Evolutionary conservation across 2,888 invertebrate genomes (phyloP).

Genomic region (Dolomedes plantarius): DNA sequence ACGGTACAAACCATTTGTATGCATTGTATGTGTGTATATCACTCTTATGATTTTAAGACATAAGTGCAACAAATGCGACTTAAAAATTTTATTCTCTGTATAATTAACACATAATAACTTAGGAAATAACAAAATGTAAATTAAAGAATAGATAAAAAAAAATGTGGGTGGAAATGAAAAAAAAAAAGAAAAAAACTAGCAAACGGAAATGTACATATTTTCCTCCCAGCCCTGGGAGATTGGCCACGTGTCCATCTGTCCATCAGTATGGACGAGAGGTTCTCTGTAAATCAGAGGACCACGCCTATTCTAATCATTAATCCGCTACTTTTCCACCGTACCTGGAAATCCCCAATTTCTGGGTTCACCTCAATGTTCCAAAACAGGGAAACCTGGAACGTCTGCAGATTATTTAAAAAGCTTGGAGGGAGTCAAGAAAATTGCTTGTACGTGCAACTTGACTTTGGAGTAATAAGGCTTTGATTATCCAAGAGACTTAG

Average conservation of each 20-base stretch:
- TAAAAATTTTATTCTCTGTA: too few species aligned
- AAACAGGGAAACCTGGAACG: neutral
- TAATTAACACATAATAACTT: too few species aligned
- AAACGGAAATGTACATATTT: neutral
- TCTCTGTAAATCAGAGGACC: neutral
- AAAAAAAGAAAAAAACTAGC: too few species aligned
- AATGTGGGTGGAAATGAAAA: constrained; percentile 3
- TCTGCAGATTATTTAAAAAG: neutral
- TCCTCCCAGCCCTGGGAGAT: neutral
- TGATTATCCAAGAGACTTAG: too few species aligned
- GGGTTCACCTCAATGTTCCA: neutral
- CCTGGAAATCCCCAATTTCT: constrained; percentile 4
- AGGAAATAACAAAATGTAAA: too few species aligned
- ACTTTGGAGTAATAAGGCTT: too few species aligned
- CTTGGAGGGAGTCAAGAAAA: neutral
- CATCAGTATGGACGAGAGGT: constrained; percentile 11
- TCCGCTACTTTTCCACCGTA: neutral
- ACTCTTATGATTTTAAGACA: too few species aligned
- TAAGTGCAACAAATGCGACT: too few species aligned
- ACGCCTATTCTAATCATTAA: constrained; percentile 16
- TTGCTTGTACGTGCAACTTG: neutral
- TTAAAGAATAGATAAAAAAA: neutral
- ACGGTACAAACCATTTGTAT: too few species aligned
- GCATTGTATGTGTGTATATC: too few species aligned
- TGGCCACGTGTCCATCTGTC: neutral